phyloP scores from a whole-genome alignment of 2,888 invertebrate species.

The Epistrophella euchroma region DNA sequence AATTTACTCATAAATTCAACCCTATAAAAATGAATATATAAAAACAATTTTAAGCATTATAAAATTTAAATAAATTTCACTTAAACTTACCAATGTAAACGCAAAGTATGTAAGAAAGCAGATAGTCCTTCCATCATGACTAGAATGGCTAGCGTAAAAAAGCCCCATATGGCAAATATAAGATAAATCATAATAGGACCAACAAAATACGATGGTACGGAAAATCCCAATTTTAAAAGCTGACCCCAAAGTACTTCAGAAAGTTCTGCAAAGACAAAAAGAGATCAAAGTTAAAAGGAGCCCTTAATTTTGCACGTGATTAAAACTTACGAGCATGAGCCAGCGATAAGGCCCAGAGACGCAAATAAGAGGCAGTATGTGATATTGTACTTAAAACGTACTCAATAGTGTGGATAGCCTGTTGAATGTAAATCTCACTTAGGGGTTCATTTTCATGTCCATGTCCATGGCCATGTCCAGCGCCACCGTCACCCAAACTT shows the following conservation, averaged over 20 bases:
- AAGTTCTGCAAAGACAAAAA: slow-evolving; percentile 85
- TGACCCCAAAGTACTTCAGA: slow-evolving; percentile 96
- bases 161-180: slow-evolving; percentile 96
- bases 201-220: slow-evolving; percentile 85
- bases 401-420: slow-evolving; percentile 98
- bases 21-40: slow-evolving; percentile 84
- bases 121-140: slow-evolving; percentile 99
- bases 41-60: background rate
- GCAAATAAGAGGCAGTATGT: slow-evolving; percentile 97
- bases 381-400: slow-evolving; percentile 98
- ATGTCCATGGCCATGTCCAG: slow-evolving; percentile 80
- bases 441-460: slow-evolving; percentile 87
- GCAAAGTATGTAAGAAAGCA: slow-evolving; percentile 98
- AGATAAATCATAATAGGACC: slow-evolving; percentile 92
- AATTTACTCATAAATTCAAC: slow-evolving; percentile 99
- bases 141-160: slow-evolving; percentile 96
- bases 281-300: slow-evolving; percentile 18
- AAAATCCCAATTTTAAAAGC: slow-evolving; percentile 93
- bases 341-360: slow-evolving; percentile 97
- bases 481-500: slow-evolving; percentile 83
- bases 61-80: too few relatives aligned
- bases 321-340: slow-evolving; percentile 94
- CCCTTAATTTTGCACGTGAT: background rate
- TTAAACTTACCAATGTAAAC: slow-evolving; percentile 94
- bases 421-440: slow-evolving; percentile 95